These are phyloP conservation scores for Jaculus jaculus DNA, from an alignment of 2,113 vertebrate genomes.

Conservation along the genomic window DNA sequence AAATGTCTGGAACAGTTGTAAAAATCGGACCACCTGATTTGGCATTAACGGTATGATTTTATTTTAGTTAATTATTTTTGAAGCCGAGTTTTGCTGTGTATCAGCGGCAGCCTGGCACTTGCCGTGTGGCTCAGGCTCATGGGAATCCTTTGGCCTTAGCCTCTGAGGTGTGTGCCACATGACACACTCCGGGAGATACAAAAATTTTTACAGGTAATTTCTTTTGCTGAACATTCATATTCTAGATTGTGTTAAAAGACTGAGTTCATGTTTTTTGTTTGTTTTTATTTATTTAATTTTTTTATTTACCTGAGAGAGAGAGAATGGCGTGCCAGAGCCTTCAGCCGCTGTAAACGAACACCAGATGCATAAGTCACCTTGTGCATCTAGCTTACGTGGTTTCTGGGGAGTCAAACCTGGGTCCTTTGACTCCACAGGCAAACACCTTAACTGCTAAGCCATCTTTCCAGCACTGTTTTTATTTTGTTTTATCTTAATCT, in stretches of 20 bases:
- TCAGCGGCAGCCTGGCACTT: background rate
- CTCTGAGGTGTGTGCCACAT: background rate
- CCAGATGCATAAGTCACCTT: too few species aligned
- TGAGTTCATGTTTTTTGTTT: background rate
- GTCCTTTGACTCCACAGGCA: too few species aligned
- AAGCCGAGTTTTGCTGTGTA: background rate
- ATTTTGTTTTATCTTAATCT: slow-evolving; percentile 21
- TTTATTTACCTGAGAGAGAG: too few species aligned
- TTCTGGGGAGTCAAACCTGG: too few species aligned
- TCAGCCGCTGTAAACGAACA: too few species aligned
- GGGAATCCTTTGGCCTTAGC: background rate
- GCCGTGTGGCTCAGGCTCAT: background rate
- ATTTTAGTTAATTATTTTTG: background rate
- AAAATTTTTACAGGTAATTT: background rate
- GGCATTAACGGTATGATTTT: slow-evolving; percentile 80
- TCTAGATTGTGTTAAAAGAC: slow-evolving; percentile 37
- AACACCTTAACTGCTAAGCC: too few species aligned
- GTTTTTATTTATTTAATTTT: background rate
- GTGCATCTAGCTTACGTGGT: too few species aligned
- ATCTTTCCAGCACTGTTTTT: background rate
- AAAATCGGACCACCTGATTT: slow-evolving; percentile 86
- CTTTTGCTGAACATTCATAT: background rate
- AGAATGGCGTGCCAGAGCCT: too few species aligned
- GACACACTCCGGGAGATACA: background rate
- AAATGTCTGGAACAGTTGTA: slow-evolving; percentile 86